A percentile compares a stretch with the other conserved stretches of the same genome.
These are phyloP conservation scores for Rallus crepitans DNA, from an alignment of 2,797 vertebrate species.

Conservation along the genomic window DNA sequence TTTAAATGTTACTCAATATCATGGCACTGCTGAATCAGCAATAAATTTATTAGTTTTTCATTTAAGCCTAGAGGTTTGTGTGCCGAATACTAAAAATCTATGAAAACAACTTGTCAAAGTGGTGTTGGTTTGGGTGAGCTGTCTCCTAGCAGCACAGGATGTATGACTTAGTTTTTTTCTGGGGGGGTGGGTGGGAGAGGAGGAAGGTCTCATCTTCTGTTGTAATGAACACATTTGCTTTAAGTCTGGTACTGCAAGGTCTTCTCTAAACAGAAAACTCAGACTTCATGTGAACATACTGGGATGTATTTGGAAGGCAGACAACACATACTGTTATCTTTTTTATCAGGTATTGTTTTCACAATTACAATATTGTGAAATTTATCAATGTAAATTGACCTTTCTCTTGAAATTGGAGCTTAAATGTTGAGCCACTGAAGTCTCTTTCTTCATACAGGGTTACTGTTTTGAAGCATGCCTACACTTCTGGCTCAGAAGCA, in stretches of 20 bases:
- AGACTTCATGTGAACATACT: neutral
- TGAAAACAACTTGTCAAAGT: neutral
- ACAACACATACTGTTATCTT: neutral
- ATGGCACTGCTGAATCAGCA: neutral
- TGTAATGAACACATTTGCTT: neutral
- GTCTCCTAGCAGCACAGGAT: neutral
- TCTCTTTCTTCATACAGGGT: neutral
- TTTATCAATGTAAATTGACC: neutral
- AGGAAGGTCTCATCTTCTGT: neutral
- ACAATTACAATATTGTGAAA: neutral
- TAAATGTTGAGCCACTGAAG: neutral
- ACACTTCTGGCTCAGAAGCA: fast-evolving
- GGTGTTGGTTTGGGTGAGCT: neutral
- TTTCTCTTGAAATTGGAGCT: neutral
- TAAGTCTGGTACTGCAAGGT: neutral
- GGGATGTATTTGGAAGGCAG: neutral
- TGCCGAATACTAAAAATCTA: neutral
- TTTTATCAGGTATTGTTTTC: neutral
- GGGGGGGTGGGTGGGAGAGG: too few relatives aligned
- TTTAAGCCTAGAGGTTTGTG: neutral
- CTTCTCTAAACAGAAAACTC: neutral
- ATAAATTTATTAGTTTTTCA: neutral
- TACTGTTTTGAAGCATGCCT: neutral
- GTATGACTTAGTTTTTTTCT: neutral
- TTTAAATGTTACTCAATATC: neutral